A percentile compares a stretch with the other conserved stretches of the same genome.
Evolutionary conservation across 2,113 vertebrate genomes (phyloP).

Genomic region (Xenopus tropicalis): UCB_Xtro_10.0 CM004445.2:153288001-153288500

Average conservation of each 20-base stretch:
- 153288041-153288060: too few species aligned
- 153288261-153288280: conserved; percentile 32
- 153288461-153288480: neutral
- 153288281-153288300: conserved; percentile 14
- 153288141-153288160: too few species aligned
- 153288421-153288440: conserved; percentile 17
- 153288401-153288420: neutral
- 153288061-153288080: too few species aligned
- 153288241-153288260: conserved; percentile 42
- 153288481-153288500: neutral
- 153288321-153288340: neutral
- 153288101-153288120: too few species aligned
- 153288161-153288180: too few species aligned
- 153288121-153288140: too few species aligned
- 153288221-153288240: conserved; percentile 34
- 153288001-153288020: too few species aligned
- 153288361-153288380: neutral
- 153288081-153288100: too few species aligned
- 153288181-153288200: neutral
- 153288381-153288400: too few species aligned
- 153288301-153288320: neutral
- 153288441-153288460: neutral
- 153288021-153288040: too few species aligned
- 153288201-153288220: conserved; percentile 22
- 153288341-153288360: neutral